A percentile compares a stretch with the other conserved stretches of the same genome.
phyloP scores from a whole-genome alignment of 35 echinoderm and acorn worm genomes.

The Chiridota heheva region DNA sequence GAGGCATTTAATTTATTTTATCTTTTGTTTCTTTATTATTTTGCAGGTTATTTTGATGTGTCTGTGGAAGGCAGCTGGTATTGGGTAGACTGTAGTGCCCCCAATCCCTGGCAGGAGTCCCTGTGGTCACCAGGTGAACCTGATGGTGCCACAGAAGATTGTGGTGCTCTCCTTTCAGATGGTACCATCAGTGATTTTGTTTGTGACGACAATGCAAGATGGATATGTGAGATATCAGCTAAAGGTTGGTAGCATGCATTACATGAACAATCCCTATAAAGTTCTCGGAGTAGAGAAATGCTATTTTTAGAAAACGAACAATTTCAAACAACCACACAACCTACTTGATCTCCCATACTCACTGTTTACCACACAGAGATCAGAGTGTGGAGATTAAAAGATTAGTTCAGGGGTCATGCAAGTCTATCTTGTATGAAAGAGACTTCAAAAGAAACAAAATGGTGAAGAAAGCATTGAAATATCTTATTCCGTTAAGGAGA shows the following conservation, averaged over 20 bases:
- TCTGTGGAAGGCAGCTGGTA: slow-evolving; percentile 61
- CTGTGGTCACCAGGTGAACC: slow-evolving; percentile 77
- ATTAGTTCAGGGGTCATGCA: no score
- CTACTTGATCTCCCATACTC: background rate
- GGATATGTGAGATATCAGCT: slow-evolving; percentile 66
- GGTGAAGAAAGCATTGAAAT: no score
- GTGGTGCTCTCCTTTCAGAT: slow-evolving; percentile 31
- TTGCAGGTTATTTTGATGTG: slow-evolving; percentile 53
- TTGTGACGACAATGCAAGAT: slow-evolving; percentile 51
- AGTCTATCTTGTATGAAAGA: no score
- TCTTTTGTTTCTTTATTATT: background rate
- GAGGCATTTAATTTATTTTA: background rate
- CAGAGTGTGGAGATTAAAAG: background rate
- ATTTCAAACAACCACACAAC: no score
- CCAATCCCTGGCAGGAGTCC: slow-evolving; percentile 46
- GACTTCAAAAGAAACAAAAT: no score
- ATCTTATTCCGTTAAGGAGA: no score
- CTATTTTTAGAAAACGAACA: background rate
- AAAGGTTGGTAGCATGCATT: slow-evolving; percentile 41
- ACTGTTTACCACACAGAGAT: no score
- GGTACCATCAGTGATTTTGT: slow-evolving; percentile 41
- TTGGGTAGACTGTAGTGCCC: slow-evolving; percentile 58
- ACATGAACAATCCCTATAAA: no score
- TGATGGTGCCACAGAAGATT: slow-evolving; percentile 52
- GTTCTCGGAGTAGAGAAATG: background rate